Conservation (phyloP, 2,113 vertebrate species). For the Elephas maximus region DNA sequence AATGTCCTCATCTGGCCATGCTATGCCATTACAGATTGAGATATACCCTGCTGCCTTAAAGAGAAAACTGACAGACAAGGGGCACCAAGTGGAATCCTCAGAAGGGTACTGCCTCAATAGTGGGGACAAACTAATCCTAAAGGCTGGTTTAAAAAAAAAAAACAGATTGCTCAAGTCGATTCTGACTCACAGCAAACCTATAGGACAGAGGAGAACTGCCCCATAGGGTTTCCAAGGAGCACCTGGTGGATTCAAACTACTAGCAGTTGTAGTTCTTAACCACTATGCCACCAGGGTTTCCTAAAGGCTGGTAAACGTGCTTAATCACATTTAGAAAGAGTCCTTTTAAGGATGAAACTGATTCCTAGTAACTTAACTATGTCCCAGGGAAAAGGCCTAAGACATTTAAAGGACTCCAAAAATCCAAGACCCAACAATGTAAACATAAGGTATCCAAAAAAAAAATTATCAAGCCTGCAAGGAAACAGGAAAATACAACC, state of each 20-base stretch:
- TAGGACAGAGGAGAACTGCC: no score
- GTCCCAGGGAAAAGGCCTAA: neutral
- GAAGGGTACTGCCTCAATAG: neutral
- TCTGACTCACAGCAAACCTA: no score
- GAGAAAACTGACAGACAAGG: neutral
- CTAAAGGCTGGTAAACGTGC: neutral
- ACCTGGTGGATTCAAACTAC: no score
- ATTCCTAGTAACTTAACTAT: neutral
- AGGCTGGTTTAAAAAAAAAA: neutral
- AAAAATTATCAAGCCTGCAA: neutral
- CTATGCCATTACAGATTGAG: neutral
- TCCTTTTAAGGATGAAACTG: neutral
- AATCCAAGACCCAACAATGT: neutral
- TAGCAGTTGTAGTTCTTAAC: no score
- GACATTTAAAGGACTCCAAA: conserved; percentile 31
- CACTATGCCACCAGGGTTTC: no score
- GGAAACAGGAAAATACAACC: neutral
- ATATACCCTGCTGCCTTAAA: conserved; percentile 7
- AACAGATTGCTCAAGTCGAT: no score
- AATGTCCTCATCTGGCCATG: neutral
- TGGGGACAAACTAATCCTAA: neutral
- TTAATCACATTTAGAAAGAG: neutral
- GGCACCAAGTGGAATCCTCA: neutral
- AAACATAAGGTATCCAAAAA: neutral
- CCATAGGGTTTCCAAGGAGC: no score